Base-by-base conservation (phyloP, 1,140 invertebrate species). In the Dryas iulia region DNA sequence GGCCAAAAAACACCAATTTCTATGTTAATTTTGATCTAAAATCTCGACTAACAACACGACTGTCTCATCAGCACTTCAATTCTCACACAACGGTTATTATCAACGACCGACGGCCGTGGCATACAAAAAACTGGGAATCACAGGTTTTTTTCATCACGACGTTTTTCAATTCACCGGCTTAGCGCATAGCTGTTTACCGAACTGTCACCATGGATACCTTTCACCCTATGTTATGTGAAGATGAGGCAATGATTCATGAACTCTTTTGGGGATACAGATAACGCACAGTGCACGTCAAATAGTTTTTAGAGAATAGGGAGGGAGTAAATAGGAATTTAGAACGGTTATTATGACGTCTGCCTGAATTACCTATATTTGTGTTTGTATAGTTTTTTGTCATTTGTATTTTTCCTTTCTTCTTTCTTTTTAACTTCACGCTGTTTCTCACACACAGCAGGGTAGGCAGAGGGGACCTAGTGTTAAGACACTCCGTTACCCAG, bases 291-390 rank as follows among this genome's bases (percentile, higher is more conserved):
- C 18, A 47, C 39, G 18, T 47, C 39, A 47, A 47, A 47, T 47
- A 47, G 7, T 47, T n/a, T n/a, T n/a, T n/a, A n/a, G n/a, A n/a
- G n/a, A n/a, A n/a, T n/a, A n/a, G n/a, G n/a, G n/a, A n/a, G n/a
- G n/a, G n/a, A n/a, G n/a, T n/a, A n/a, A n/a, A n/a, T n/a, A n/a
- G 7, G 39, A 47, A 47, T 47, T 47, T 47, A 47, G 39, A 47
- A 47, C 21, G 14, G 39, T 47, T 47, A 21, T 47, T 47, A 47
- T 3, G 33, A 18, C n/a, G n/a, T 14, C 6, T 5, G 0, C 5
- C 5, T 39, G 6, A n/a, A 39, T 39, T 39, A n/a, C n/a, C n/a
- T n/a, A n/a, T n/a, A n/a, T n/a, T n/a, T n/a, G n/a, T n/a, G n/a
- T n/a, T n/a, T n/a, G n/a, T n/a, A 47, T 21, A 21, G 39, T 8